Evolutionary conservation across 2,113 vertebrate genomes (phyloP).

Genomic region (Agapornis roseicollis): DNA sequence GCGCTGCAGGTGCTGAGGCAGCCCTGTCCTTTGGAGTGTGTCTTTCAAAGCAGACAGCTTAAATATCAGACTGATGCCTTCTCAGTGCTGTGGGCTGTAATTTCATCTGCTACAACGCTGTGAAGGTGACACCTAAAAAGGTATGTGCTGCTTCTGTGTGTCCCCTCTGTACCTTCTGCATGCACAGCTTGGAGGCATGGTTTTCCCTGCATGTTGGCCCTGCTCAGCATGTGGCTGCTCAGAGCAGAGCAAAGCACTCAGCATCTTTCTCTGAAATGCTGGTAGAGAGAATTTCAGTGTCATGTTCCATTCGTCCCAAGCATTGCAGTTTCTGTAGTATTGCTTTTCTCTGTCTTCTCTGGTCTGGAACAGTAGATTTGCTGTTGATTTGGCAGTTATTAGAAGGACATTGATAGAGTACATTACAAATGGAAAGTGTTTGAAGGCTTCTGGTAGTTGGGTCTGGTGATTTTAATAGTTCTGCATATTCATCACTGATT

Average conservation of each 20-base stretch:
- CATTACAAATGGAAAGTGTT: background rate
- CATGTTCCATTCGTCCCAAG: background rate
- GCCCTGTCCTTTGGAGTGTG: background rate
- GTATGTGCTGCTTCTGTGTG: background rate
- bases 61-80: constrained; percentile 33
- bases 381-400: constrained; percentile 22
- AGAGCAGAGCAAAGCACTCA: background rate
- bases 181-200: background rate
- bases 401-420: background rate
- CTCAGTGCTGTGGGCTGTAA: constrained; percentile 29
- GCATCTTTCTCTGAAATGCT: background rate
- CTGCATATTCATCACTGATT: background rate
- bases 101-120: constrained; percentile 10
- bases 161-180: background rate
- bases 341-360: background rate
- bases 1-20: background rate
- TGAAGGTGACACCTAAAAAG: constrained; percentile 47
- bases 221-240: background rate
- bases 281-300: background rate
- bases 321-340: background rate
- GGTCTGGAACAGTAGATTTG: background rate
- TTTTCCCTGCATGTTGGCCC: background rate
- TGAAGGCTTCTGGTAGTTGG: background rate
- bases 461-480: constrained; percentile 1
- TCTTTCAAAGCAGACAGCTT: constrained; percentile 21